Percentiles rank a stretch among this genome's conserved stretches.
Conservation (phyloP, 2,888 invertebrate genomes). For the Luffia ferchaultella region DNA sequence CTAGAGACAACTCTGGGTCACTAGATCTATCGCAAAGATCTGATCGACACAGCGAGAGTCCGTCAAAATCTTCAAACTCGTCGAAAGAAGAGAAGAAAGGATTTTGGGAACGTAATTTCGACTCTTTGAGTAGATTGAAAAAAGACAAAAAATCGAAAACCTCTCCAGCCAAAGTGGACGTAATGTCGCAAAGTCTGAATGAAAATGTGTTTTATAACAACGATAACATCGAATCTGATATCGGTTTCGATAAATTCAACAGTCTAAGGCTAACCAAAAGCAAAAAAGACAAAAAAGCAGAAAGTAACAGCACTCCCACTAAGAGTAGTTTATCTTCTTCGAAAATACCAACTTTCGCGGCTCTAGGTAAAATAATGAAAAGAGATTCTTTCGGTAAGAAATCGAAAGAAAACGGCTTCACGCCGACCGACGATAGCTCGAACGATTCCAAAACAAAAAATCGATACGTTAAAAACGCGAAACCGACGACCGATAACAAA, state of each 20-base stretch:
- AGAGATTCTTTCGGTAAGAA: slow-evolving; percentile 52
- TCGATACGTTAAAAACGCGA: slow-evolving; percentile 48
- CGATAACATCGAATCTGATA: slow-evolving; percentile 52
- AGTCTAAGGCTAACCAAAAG: slow-evolving; percentile 47
- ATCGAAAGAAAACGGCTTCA: slow-evolving; percentile 30
- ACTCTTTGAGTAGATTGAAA: slow-evolving; percentile 52
- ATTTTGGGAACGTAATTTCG: slow-evolving; percentile 62
- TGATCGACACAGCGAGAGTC: slow-evolving; percentile 37
- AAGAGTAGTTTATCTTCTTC: slow-evolving; percentile 56
- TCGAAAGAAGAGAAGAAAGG: slow-evolving; percentile 59
- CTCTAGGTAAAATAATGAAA: slow-evolving; percentile 53
- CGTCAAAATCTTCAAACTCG: slow-evolving; percentile 46
- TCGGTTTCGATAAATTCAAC: slow-evolving; percentile 46
- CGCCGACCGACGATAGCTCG: slow-evolving; percentile 24
- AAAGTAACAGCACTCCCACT: slow-evolving; percentile 31
- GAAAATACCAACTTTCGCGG: slow-evolving; percentile 58
- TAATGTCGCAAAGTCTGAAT: slow-evolving; percentile 64
- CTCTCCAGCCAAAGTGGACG: slow-evolving; percentile 41
- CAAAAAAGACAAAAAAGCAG: slow-evolving; percentile 38
- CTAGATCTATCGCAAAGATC: neutral
- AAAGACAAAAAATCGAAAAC: slow-evolving; percentile 45
- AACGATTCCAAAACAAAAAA: slow-evolving; percentile 28
- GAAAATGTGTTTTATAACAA: slow-evolving; percentile 58
- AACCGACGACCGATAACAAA: slow-evolving; percentile 44
- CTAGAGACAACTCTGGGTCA: neutral